Conservation (phyloP, 2,113 vertebrate species). For the Porphyrio hochstetteri region DNA sequence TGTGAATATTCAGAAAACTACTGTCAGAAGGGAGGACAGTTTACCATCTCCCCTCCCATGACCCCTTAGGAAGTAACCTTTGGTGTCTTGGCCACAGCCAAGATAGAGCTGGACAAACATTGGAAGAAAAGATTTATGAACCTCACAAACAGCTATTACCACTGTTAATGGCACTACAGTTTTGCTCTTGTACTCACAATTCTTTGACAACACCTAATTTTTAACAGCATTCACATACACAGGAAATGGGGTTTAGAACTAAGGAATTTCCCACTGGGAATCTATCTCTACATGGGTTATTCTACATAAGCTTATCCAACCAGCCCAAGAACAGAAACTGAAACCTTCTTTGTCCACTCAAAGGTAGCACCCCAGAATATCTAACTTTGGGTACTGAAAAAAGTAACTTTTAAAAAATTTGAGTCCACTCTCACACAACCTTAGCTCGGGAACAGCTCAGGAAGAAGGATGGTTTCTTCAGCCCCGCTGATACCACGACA, state of each 20-base stretch:
- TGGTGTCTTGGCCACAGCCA: neutral
- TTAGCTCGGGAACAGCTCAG: neutral
- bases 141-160: neutral
- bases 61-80: neutral
- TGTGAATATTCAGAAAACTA: neutral
- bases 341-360: neutral
- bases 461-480: neutral
- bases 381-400: neutral
- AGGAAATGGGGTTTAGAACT: neutral
- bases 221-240: neutral
- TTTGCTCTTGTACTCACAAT: neutral
- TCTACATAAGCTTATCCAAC: neutral
- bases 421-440: neutral
- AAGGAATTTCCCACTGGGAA: neutral
- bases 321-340: neutral
- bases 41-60: neutral
- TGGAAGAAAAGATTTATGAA: neutral
- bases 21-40: neutral
- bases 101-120: neutral
- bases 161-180: neutral
- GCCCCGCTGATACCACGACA: rapidly evolving
- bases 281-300: rapidly evolving
- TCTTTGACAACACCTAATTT: neutral
- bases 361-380: neutral
- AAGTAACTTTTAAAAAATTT: neutral